A percentile compares a stretch with the other conserved stretches of the same genome.
phyloP scores from a whole-genome alignment of 1,140 invertebrate genomes.

The Drosophila aff. region DNA sequence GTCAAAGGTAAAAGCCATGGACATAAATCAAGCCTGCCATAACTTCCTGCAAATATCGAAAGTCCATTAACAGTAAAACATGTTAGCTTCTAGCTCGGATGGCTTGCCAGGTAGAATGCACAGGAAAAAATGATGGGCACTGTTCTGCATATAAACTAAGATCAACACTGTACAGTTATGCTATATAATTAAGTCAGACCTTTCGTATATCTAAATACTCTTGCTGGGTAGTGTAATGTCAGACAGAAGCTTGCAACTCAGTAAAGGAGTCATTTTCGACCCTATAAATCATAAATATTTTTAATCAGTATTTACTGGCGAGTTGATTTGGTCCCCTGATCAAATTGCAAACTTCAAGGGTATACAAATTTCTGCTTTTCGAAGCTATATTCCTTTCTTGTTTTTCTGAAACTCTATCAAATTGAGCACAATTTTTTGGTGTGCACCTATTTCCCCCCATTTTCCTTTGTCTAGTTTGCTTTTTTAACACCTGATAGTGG shows the following conservation, averaged over 20 bases:
- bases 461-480: constrained; percentile 36
- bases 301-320: neutral
- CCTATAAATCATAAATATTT: neutral
- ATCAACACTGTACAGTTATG: neutral
- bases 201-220: too few relatives aligned
- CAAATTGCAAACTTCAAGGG: too few relatives aligned
- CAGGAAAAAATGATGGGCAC: neutral
- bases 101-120: constrained; percentile 17
- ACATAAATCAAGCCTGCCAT: constrained; percentile 79
- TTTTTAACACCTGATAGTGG: constrained; percentile 23
- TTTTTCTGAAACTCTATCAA: neutral
- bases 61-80: constrained; percentile 82
- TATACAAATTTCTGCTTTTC: too few relatives aligned
- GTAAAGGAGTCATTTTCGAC: neutral
- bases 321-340: too few relatives aligned
- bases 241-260: neutral
- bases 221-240: too few relatives aligned
- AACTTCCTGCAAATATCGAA: constrained; percentile 82
- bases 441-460: neutral
- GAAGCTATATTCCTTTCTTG: too few relatives aligned
- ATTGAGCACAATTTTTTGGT: neutral
- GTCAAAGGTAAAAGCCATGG: constrained; percentile 34
- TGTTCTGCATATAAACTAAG: neutral
- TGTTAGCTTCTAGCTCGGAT: constrained; percentile 29
- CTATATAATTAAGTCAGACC: too few relatives aligned